These are phyloP conservation scores for Monopis laevigella DNA, from an alignment of 2,888 invertebrate genomes.

Conservation along the genomic window DNA sequence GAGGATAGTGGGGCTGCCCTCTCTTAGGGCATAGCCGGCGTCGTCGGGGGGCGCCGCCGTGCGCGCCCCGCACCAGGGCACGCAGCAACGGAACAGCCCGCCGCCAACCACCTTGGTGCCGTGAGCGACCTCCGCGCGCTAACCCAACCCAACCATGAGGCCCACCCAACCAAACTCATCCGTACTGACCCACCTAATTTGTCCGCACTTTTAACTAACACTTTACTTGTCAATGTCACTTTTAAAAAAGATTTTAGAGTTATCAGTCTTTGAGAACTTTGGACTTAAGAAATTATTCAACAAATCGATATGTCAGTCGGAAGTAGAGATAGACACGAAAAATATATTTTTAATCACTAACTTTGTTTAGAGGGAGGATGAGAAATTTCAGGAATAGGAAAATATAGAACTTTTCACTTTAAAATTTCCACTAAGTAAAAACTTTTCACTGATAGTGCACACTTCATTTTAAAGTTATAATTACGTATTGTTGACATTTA, in stretches of 20 bases:
- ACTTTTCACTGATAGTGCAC: background rate
- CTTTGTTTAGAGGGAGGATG: slow-evolving; percentile 1
- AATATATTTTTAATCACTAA: background rate
- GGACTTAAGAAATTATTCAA: slow-evolving; percentile 34
- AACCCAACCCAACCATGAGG: slow-evolving; percentile 7
- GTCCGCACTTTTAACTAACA: too few species aligned
- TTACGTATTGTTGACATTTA: background rate
- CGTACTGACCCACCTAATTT: slow-evolving; percentile 6
- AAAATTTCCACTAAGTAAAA: background rate
- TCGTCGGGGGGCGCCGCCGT: slow-evolving; percentile 72
- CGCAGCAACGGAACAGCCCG: slow-evolving; percentile 84
- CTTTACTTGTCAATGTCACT: too few species aligned
- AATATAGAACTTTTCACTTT: slow-evolving; percentile 1
- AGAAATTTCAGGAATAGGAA: slow-evolving; percentile 4
- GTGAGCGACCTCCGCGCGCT: slow-evolving; percentile 30
- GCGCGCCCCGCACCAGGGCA: slow-evolving; percentile 82
- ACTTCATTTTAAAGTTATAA: background rate
- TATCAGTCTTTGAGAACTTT: too few species aligned
- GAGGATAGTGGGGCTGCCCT: slow-evolving; percentile 40
- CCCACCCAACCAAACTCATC: slow-evolving; percentile 4
- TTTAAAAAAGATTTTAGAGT: too few species aligned
- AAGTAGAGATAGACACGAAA: background rate
- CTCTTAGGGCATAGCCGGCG: slow-evolving; percentile 57
- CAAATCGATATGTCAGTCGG: slow-evolving; percentile 47
- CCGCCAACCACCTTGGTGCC: slow-evolving; percentile 76